Evolutionary conservation across 2,797 vertebrate species (phyloP), one percentile per base, ranked within the genome.

Genomic region (Leucoraja ocellata): DNA sequence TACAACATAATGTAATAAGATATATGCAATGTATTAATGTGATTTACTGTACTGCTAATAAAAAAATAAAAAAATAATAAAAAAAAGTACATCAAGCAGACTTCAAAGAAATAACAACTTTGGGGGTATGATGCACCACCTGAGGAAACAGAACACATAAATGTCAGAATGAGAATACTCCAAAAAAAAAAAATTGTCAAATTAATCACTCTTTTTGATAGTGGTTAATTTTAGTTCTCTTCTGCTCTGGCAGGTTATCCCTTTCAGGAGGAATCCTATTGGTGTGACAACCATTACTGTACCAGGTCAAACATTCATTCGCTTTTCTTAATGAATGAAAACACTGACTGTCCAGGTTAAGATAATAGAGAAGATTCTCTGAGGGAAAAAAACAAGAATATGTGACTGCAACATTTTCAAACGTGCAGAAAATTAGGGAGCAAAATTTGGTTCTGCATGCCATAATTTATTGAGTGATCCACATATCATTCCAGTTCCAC

Each of bases 161-260:
- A 36, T 23, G 54, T 28, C 13, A 14, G 36, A 73, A 91, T 54
- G 84, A 88, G 16, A 21, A 88, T 36, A 18, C 68, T 11, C 23
- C 0, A 73, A 91, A 9, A 91, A 73, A 91, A 74, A 21, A 32
- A 8, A 7, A 91, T 91, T 91, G 46, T 21, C 71, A 91, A 91
- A 73, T 71, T 39, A 74, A 74, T 91, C 63, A 28, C 65, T 73
- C n/a, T 65, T 7, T 88, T 88, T 88, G 63, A n/a, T 68, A 68
- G 68, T 68, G 84, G 32, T 88, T 88, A 88, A 68, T 88, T 28
- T 36, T 68, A 65, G n/a, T 21, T 88, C n/a, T 65, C 84, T 36
- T n/a, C 81, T 68, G 58, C 61, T 88, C 84, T 68, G 61, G 61
- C 63, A 68, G 84, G 54, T 91, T 68, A 91, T 25, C 21, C 0